phyloP scores from a whole-genome alignment of 2,888 invertebrate species.

The Brachycybe producta region DNA sequence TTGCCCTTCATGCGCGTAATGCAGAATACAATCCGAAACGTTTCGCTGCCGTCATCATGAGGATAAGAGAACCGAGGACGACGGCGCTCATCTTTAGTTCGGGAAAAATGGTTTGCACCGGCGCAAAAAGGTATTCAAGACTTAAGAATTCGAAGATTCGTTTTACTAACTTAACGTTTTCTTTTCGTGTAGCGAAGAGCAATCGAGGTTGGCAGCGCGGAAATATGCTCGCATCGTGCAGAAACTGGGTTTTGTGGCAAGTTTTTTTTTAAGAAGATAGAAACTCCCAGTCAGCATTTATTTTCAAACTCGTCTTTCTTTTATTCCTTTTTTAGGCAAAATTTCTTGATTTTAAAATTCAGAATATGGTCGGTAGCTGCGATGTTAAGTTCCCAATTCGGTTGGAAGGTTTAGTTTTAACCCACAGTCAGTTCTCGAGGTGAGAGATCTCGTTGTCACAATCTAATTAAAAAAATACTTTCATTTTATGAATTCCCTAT shows the following conservation, averaged over 20 bases:
- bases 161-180: background rate
- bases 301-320: slow-evolving; percentile 5
- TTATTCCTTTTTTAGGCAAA: slow-evolving; percentile 43
- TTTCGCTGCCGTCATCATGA: slow-evolving; percentile 98
- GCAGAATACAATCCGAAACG: slow-evolving; percentile 99
- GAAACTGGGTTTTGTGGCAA: slow-evolving; percentile 58
- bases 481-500: background rate
- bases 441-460: no score
- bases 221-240: slow-evolving; percentile 72
- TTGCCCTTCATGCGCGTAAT: slow-evolving; percentile 92
- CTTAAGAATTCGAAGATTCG: background rate
- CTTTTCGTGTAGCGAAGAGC: slow-evolving; percentile 48
- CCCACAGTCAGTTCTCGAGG: slow-evolving; percentile 64
- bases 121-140: slow-evolving; percentile 49
- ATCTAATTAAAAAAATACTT: background rate
- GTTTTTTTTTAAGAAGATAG: slow-evolving; percentile 21
- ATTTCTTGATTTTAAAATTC: slow-evolving; percentile 66
- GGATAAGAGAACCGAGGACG: slow-evolving; percentile 64
- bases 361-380: slow-evolving; percentile 77
- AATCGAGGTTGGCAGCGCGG: slow-evolving; percentile 60
- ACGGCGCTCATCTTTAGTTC: slow-evolving; percentile 71
- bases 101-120: slow-evolving; percentile 78
- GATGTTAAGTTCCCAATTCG: slow-evolving; percentile 75
- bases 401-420: slow-evolving; percentile 62
- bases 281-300: background rate